Evolutionary conservation across 2,113 vertebrate genomes (phyloP).

Genomic region (Scolopax mira): DNA sequence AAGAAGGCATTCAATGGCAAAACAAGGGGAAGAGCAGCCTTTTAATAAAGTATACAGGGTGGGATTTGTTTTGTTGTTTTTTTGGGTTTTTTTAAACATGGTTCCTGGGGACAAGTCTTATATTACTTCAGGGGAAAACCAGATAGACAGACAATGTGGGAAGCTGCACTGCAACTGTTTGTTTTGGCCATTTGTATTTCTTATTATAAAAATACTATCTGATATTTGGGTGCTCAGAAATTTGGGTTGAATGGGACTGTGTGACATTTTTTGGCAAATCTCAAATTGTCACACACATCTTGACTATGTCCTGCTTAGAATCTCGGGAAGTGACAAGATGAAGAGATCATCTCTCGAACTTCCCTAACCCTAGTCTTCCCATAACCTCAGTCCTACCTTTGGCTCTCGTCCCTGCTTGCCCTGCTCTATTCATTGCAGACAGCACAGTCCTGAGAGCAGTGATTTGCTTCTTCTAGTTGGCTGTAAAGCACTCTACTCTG

Average conservation of each 20-base stretch:
- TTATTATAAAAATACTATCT: not conserved
- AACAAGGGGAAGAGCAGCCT: no score
- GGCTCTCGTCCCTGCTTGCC: not conserved
- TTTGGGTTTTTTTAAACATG: no score
- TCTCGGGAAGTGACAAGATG: not conserved
- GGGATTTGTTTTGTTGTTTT: no score
- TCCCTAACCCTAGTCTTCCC: not conserved
- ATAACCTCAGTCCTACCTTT: not conserved
- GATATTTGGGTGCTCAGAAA: not conserved
- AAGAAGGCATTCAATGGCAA: no score
- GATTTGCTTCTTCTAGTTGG: conserved; percentile 1
- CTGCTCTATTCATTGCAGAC: not conserved
- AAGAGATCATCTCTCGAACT: not conserved
- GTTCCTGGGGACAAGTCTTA: not conserved
- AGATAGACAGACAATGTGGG: not conserved
- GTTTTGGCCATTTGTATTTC: not conserved
- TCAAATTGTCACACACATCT: not conserved
- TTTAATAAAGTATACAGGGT: no score
- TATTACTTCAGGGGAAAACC: not conserved
- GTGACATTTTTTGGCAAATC: not conserved
- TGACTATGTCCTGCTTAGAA: not conserved
- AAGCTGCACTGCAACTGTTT: not conserved
- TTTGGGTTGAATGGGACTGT: not conserved
- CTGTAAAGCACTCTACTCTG: not conserved
- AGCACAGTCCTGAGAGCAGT: not conserved